These are phyloP conservation scores for Zaprionus davidi DNA, from an alignment of 1,140 invertebrate genomes.

Conservation along the genomic window DNA sequence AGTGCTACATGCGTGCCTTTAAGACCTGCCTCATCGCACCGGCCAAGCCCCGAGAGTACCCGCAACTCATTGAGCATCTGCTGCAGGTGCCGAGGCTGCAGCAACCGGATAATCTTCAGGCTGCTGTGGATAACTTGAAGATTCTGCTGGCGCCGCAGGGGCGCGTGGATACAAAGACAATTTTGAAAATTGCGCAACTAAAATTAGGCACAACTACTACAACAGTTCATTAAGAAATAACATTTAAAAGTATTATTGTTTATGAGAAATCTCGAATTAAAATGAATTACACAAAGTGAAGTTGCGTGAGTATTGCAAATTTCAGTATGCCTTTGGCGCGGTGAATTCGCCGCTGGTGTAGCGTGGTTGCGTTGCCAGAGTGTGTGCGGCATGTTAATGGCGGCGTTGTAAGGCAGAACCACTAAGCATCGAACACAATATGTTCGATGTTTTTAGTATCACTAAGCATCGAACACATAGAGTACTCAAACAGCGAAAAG, in stretches of 20 bases:
- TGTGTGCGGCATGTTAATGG: not conserved
- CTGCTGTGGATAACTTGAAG: conserved; percentile 16
- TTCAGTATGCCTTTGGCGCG: not conserved
- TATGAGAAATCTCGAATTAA: not conserved
- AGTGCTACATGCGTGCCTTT: conserved; percentile 29
- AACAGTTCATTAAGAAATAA: not conserved
- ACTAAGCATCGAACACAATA: too few relatives aligned
- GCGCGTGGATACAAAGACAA: not conserved
- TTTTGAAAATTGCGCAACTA: not conserved
- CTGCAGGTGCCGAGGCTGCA: conserved; percentile 13
- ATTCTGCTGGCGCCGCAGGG: not conserved
- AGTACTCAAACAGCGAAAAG: too few relatives aligned
- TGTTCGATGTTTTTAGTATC: too few relatives aligned
- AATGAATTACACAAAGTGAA: not conserved
- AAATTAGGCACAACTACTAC: not conserved
- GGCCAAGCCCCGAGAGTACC: not conserved
- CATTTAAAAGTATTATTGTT: not conserved
- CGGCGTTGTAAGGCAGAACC: not conserved
- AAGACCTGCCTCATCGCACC: not conserved
- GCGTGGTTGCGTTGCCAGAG: not conserved
- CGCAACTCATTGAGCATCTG: conserved; percentile 11
- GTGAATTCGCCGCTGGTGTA: not conserved
- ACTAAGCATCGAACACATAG: too few relatives aligned
- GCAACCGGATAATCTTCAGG: not conserved
- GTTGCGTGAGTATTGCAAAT: too few relatives aligned